Evolutionary conservation across 2,888 invertebrate species (phyloP).

Genomic region (Thymelicus sylvestris): DNA sequence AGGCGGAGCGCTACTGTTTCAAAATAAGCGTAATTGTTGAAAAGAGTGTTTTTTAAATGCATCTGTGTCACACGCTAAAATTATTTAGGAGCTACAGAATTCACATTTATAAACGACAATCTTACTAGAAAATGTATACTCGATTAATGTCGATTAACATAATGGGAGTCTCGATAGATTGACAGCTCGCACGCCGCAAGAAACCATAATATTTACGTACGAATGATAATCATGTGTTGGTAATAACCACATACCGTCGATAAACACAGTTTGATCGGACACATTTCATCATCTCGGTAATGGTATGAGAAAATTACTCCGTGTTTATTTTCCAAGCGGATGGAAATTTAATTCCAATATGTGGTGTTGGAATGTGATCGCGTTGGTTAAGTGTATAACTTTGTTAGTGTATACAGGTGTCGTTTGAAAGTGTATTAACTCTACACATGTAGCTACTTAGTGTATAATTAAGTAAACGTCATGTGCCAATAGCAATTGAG

Average conservation of each 20-base stretch:
- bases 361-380: neutral
- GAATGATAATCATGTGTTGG: conserved; percentile 18
- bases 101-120: too few relatives aligned
- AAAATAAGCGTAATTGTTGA: too few relatives aligned
- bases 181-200: neutral
- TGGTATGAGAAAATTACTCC: conserved; percentile 28
- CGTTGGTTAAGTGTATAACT: neutral
- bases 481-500: too few relatives aligned
- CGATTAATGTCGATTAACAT: conserved; percentile 8
- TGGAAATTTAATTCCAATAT: conserved; percentile 23
- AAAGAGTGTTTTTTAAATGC: too few relatives aligned
- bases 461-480: too few relatives aligned
- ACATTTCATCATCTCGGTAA: conserved; percentile 21
- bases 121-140: neutral
- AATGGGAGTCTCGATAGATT: neutral
- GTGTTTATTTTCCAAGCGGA: conserved; percentile 13
- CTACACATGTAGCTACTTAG: too few relatives aligned
- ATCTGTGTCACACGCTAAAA: too few relatives aligned
- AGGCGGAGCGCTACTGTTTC: too few relatives aligned
- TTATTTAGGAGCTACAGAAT: too few relatives aligned
- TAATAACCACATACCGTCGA: conserved; percentile 18
- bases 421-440: neutral
- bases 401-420: conserved; percentile 1
- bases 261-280: conserved; percentile 12
- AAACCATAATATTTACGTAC: conserved; percentile 26